phyloP scores from a whole-genome alignment of 1,140 invertebrate species.

The Cydia fagiglandana region DNA sequence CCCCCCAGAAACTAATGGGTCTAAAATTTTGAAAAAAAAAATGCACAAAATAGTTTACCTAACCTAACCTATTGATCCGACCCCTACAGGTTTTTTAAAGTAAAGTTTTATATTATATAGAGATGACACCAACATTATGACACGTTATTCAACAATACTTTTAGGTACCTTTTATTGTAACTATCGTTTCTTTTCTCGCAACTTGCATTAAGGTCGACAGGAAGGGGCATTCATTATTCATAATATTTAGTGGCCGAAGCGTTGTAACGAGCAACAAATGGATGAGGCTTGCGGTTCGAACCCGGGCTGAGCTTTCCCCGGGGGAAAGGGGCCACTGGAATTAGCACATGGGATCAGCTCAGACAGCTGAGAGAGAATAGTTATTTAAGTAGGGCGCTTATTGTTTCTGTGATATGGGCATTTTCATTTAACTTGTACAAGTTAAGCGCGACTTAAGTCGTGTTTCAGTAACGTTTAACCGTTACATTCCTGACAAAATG shows the following conservation, averaged over 20 bases:
- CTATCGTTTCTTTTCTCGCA: neutral
- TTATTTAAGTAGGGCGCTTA: no score
- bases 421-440: no score
- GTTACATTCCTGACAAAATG: no score
- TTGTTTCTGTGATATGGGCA: no score
- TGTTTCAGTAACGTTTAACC: no score
- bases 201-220: constrained; percentile 7
- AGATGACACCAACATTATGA: neutral
- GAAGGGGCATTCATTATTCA: constrained; percentile 49
- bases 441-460: no score
- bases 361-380: neutral
- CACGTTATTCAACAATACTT: neutral
- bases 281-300: constrained; percentile 34
- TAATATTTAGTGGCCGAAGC: constrained; percentile 47
- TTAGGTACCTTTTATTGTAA: neutral
- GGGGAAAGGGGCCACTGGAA: constrained; percentile 3
- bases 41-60: no score
- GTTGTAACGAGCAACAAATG: constrained; percentile 51
- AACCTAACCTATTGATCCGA: no score
- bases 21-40: no score
- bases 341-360: constrained; percentile 12
- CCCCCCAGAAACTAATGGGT: no score
- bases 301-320: constrained; percentile 26
- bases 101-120: no score
- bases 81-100: no score